These are phyloP conservation scores for Cotesia vestalis DNA, from an alignment of 1,140 invertebrate species.

Conservation along the genomic window DNA sequence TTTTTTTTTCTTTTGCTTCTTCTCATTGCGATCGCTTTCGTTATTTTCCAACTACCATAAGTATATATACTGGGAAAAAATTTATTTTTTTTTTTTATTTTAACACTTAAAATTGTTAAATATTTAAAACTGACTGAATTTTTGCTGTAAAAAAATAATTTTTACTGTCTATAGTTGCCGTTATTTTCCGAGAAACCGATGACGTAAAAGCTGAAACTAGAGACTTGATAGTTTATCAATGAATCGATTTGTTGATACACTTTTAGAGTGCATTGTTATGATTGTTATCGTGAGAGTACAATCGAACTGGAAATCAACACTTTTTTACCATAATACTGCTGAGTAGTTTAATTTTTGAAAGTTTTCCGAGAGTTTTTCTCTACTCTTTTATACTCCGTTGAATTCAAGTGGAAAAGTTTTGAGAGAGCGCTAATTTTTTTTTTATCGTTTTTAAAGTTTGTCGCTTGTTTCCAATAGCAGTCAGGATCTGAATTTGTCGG, in stretches of 20 bases:
- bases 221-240: too few species aligned
- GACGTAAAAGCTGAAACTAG: too few species aligned
- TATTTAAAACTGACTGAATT: too few species aligned
- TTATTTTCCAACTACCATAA: not conserved
- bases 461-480: conserved; percentile 6
- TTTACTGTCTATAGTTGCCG: not conserved
- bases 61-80: conserved; percentile 4
- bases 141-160: not conserved
- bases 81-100: not conserved
- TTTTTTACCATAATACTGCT: not conserved
- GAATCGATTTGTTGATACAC: too few species aligned
- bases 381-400: not conserved
- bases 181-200: not conserved
- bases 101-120: too few species aligned
- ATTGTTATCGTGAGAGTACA: too few species aligned
- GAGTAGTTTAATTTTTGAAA: not conserved
- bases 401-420: not conserved
- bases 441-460: conserved; percentile 9
- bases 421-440: not conserved
- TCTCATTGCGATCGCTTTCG: conserved; percentile 17
- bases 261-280: too few species aligned
- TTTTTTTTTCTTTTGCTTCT: conserved; percentile 19
- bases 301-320: too few species aligned
- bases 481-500: not conserved
- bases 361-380: conserved; percentile 20